Base-by-base conservation (phyloP, 2,888 invertebrate genomes). In the Hedya salicella region DNA sequence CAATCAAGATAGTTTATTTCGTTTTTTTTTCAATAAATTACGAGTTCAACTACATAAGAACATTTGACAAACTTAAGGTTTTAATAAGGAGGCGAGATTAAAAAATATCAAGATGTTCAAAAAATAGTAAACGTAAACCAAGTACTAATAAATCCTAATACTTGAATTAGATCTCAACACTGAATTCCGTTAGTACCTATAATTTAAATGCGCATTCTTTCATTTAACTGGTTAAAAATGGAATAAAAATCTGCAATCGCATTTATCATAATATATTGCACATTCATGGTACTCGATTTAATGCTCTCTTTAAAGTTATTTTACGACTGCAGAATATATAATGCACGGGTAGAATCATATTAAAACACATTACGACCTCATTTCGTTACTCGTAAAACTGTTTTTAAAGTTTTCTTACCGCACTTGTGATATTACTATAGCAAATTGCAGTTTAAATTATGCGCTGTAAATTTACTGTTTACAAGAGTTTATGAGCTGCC, bases 331-430 rank as follows among this genome's bases (percentile, higher is more conserved):
- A n/a, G 39, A 25, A 44, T 60, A 25, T 21, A 44, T 44, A 59
- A 65, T 46, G 44, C 65, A 59, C 50, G 59, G 25, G 25, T 49
- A 53, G 42, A 59, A 59, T 53, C 25, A 60, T 52, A 65, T 65
- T 53, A 65, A 65, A 53, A 30, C 17, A 57, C 50, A 57, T 64
- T 50, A 64, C 44, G 42, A 42, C 50, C 56, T 44, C 59, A 39
- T 59, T 65, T 44, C 44, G 17, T 65, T 60, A 53, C 44, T 32
- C 19, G 59, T 65, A 65, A 65, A 65, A 60, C 52, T 25, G 42
- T 63, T 54, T 59, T 65, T 40, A 60, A 62, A 65, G 46, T 59
- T 65, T 39, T 11, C 52, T 44, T 52, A 36, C 39, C 25, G 46
- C 17, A 30, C 32, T n/a, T 39, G 52, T 40, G 44, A 59, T 59